phyloP scores from a whole-genome alignment of 2,888 invertebrate genomes.

The Drosophila anomelani region DNA sequence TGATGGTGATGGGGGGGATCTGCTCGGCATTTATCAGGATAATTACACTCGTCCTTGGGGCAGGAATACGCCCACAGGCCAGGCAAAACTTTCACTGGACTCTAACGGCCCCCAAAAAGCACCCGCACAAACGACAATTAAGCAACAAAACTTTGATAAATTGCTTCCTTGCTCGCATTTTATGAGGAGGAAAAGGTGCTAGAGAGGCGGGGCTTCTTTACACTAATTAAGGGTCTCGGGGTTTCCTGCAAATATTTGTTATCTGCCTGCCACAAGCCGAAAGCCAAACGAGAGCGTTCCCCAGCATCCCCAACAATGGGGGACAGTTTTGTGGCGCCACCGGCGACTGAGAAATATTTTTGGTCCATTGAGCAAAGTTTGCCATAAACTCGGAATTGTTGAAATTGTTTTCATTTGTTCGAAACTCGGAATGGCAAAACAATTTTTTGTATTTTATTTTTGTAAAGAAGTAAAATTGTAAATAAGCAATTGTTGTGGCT shows the following conservation, averaged over 20 bases:
- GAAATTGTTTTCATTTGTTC: conserved; percentile 68
- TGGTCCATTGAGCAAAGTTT: conserved; percentile 68
- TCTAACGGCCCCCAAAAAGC: conserved; percentile 38
- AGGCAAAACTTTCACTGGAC: conserved; percentile 59
- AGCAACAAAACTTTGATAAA: conserved; percentile 82
- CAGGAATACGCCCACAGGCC: conserved; percentile 50
- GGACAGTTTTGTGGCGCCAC: conserved; percentile 72
- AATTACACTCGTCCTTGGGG: conserved; percentile 42
- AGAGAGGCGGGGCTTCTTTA: conserved; percentile 65
- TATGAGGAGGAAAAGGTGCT: conserved; percentile 51
- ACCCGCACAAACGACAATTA: conserved; percentile 77
- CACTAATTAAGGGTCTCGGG: conserved; percentile 81
- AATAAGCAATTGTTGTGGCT: conserved; percentile 27
- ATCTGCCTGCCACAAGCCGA: conserved; percentile 69
- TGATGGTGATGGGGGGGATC: conserved; percentile 36
- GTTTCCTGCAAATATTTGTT: conserved; percentile 80
- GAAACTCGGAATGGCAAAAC: conserved; percentile 41
- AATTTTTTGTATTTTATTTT: conserved; percentile 19
- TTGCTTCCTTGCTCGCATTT: conserved; percentile 78
- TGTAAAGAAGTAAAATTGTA: conserved; percentile 3
- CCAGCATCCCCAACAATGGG: conserved; percentile 52
- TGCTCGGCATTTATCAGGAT: conserved; percentile 57
- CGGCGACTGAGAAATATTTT: conserved; percentile 51
- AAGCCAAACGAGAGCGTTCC: conserved; percentile 60
- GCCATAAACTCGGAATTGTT: conserved; percentile 73